Conservation (phyloP, 2,113 vertebrate species). For the Atractosteus spatula region DNA sequence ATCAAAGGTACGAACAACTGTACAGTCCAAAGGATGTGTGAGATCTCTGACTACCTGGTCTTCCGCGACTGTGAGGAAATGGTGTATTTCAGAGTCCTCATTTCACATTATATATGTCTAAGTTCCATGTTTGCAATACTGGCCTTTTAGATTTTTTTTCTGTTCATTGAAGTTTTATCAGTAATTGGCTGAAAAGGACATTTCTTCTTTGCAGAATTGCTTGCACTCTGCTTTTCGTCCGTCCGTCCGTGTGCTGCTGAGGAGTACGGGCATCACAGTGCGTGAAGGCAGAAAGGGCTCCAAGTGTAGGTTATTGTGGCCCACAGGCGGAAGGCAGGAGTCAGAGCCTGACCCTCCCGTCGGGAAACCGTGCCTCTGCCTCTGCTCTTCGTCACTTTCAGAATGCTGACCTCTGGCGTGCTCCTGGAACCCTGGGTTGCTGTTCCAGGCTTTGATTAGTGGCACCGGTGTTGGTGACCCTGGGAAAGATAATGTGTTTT, state of each 20-base stretch:
- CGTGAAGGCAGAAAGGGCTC: constrained; percentile 39
- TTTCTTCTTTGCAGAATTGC: constrained; percentile 57
- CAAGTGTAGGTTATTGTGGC: constrained; percentile 37
- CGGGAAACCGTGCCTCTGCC: constrained; percentile 17
- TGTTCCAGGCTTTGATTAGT: constrained; percentile 45
- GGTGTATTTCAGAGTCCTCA: too few relatives aligned
- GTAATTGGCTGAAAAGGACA: constrained; percentile 39
- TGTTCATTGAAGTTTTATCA: constrained; percentile 28
- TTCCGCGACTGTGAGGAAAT: too few relatives aligned
- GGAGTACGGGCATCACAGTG: constrained; percentile 37
- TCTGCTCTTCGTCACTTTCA: constrained; percentile 32
- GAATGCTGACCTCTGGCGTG: constrained; percentile 31
- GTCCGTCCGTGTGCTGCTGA: constrained; percentile 36
- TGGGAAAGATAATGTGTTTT: constrained; percentile 32
- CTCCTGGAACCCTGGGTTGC: constrained; percentile 38
- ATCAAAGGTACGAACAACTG: too few relatives aligned
- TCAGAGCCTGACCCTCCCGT: constrained; percentile 28
- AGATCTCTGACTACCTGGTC: too few relatives aligned
- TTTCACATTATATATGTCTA: not conserved
- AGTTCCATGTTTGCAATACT: not conserved
- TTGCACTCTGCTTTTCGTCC: constrained; percentile 45
- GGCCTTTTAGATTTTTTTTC: not conserved
- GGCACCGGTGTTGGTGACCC: constrained; percentile 36
- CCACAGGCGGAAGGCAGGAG: constrained; percentile 31
- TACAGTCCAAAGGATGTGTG: too few relatives aligned